Base-by-base conservation (phyloP, 35 echinoderm and acorn worm genomes). In the Ophiothrix spiculata region DNA sequence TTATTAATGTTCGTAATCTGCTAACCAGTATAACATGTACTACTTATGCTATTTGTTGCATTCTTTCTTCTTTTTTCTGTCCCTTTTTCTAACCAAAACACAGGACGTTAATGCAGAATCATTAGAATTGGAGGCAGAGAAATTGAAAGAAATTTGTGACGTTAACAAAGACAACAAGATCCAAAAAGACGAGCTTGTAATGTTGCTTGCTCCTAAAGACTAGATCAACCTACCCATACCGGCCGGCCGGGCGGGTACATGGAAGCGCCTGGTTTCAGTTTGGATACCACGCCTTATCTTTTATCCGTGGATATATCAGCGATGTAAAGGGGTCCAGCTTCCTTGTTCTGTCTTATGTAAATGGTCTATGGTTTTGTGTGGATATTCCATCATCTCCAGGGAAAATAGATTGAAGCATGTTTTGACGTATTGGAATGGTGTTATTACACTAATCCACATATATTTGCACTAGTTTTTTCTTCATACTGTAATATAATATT, bases 111-210 rank as follows among this genome's bases (percentile, higher is more conserved):
- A 88, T 76, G 75, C 88, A 31, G 36, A 83, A 49, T 39, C 86
- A 37, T 77, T 93, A 13, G 32, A 77, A 35, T 75, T 74, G 36
- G 75, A 85, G 37, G 69, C 40, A 46, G 76, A 93, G 63, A 86
- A 81, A 33, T 86, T 93, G 42, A 80, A 88, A 32, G 75, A 80
- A 32, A 88, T 88, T 60, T 93, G 91, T 77, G 85, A 93, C 73
- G 91, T 93, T 40, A 93, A 93, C 77, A 79, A 80, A 76, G 91
- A 93, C 80, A 86, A 86, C 12, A 81, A 79, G 39, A 87, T 93
- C 42, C 91, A 93, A 35, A 93, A 93, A 69, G 91, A 88, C 40
- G 91, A 93, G 77, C 86, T 93, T 73, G 74, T 69, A 33, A 64
- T 93, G 85, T 80, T 93, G 36, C 75, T 93, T 74, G 79, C 60